phyloP scores from a whole-genome alignment of 1,140 invertebrate genomes.

The Brachionus plicatilis region DNA sequence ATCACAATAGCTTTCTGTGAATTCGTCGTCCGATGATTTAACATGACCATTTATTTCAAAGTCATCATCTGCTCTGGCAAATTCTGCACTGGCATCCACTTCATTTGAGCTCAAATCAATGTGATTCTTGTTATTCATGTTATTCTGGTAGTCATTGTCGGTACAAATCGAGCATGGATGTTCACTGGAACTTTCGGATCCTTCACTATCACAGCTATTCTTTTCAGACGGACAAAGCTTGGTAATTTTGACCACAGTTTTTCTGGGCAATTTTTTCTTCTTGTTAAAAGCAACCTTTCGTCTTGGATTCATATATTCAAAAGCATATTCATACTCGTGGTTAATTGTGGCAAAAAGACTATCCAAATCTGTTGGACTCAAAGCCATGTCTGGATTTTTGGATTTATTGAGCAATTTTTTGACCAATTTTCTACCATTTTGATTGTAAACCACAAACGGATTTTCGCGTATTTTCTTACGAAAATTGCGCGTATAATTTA shows the following conservation, averaged over 20 bases:
- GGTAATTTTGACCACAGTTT: background rate
- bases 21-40: conserved; percentile 31
- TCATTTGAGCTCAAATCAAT: background rate
- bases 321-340: conserved; percentile 1
- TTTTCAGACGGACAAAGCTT: background rate
- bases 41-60: background rate
- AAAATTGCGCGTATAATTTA: conserved; percentile 5
- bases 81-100: conserved; percentile 7
- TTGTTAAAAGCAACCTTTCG: background rate
- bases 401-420: conserved; percentile 12
- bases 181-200: background rate
- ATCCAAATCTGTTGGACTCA: background rate
- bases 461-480: conserved; percentile 13
- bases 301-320: background rate
- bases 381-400: background rate
- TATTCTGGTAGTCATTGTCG: conserved; percentile 20
- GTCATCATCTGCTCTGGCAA: conserved; percentile 36
- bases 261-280: background rate
- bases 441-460: conserved; percentile 12
- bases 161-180: background rate
- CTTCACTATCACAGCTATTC: background rate
- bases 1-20: conserved; percentile 16
- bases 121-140: background rate
- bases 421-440: conserved; percentile 11
- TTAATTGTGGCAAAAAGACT: background rate